A percentile compares a stretch with the other conserved stretches of the same genome.
Evolutionary conservation across 2,113 vertebrate species (phyloP).

Genomic region (Dipodomys spectabilis): DNA sequence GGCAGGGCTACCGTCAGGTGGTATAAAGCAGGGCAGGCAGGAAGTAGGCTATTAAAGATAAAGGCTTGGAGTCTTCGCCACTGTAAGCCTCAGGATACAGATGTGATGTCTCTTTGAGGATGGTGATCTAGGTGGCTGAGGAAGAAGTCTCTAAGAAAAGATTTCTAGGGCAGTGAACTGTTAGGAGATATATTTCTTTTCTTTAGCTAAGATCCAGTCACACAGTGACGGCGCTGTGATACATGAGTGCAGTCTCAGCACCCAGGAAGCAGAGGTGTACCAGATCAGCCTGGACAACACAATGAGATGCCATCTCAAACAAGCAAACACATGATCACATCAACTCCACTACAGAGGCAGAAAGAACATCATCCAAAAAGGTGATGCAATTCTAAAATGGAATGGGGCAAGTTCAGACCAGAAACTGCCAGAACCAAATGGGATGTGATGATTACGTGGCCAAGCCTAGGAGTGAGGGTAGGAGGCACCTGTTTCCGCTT

Average conservation of each 20-base stretch:
- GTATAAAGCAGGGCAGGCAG: not conserved
- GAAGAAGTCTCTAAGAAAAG: not conserved
- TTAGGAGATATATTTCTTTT: slow-evolving; percentile 28
- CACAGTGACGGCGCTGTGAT: not conserved
- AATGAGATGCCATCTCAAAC: not conserved
- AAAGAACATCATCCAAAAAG: not conserved
- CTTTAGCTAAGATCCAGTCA: not conserved
- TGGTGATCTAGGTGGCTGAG: not conserved
- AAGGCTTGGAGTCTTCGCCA: not conserved
- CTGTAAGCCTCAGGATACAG: not conserved
- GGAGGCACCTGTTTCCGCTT: not conserved
- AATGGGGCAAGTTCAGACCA: slow-evolving; percentile 22
- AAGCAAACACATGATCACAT: not conserved
- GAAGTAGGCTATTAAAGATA: not conserved
- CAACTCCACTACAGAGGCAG: not conserved
- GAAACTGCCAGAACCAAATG: not conserved
- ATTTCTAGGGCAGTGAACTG: not conserved
- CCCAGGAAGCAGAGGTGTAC: not conserved
- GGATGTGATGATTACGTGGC: not conserved
- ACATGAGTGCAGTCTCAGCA: not conserved
- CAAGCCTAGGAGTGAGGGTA: not conserved
- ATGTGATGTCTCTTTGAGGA: not conserved
- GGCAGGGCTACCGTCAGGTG: too few species aligned
- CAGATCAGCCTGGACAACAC: not conserved
- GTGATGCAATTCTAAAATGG: slow-evolving; percentile 45